Conservation (phyloP, 2,113 vertebrate species). For the Barnardius zonarius region DNA sequence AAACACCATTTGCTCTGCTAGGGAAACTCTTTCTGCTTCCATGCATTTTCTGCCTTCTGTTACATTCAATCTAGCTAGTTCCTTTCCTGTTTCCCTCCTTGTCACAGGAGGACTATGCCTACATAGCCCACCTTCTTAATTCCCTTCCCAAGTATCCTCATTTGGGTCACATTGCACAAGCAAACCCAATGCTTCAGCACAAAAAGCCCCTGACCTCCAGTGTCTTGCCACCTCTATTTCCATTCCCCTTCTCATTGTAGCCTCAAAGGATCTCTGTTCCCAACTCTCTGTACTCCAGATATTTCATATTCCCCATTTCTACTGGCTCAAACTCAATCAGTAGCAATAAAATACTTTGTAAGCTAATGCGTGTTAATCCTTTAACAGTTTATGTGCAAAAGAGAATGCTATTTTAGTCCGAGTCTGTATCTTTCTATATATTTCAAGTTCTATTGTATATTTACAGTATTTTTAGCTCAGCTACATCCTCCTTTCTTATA, state of each 20-base stretch:
- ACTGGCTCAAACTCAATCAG: neutral
- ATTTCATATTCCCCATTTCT: neutral
- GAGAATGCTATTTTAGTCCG: neutral
- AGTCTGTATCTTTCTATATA: neutral
- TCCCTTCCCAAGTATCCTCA: neutral
- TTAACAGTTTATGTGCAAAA: neutral
- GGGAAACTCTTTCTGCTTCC: neutral
- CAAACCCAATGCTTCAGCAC: rapidly evolving
- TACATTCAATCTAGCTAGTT: neutral
- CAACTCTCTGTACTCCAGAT: neutral
- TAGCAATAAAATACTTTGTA: neutral
- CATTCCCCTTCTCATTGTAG: rapidly evolving
- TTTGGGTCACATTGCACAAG: neutral
- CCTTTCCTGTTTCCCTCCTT: neutral
- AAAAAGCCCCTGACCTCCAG: neutral
- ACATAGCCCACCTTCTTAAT: neutral
- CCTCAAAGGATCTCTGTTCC: neutral
- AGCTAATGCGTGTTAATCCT: neutral
- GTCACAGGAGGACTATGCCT: neutral
- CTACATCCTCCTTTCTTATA: neutral
- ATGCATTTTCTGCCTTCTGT: neutral
- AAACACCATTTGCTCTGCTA: neutral
- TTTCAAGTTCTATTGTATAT: neutral
- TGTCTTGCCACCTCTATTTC: neutral
- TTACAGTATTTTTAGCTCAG: neutral